Conservation (phyloP, 2,113 vertebrate genomes). For the Amia ocellicauda region DNA sequence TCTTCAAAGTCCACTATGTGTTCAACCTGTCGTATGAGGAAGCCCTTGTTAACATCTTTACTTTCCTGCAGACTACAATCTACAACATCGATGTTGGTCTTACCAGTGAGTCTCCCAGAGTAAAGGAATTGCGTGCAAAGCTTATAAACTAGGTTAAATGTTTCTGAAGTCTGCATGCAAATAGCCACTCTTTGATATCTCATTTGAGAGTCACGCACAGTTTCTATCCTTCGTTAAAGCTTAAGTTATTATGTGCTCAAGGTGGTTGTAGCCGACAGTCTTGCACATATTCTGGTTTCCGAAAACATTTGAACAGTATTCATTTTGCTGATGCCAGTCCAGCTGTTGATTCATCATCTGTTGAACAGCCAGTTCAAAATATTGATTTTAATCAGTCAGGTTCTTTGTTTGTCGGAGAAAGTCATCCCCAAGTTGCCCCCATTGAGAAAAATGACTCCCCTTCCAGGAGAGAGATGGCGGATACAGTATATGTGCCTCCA, state of each 20-base stretch:
- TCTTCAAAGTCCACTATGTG: constrained; percentile 32
- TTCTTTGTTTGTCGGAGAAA: constrained; percentile 15
- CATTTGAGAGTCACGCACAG: constrained; percentile 28
- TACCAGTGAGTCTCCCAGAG: constrained; percentile 28
- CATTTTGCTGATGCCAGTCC: constrained; percentile 6
- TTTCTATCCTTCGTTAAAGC: constrained; percentile 30
- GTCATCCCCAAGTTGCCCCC: constrained; percentile 1
- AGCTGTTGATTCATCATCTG: constrained; percentile 17
- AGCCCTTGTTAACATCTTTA: constrained; percentile 21
- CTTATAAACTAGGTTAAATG: constrained; percentile 13
- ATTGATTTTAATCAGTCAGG: constrained; percentile 8
- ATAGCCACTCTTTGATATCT: constrained; percentile 10
- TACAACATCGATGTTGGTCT: constrained; percentile 30
- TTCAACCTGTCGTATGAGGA: constrained; percentile 33
- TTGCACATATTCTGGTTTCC: constrained; percentile 26
- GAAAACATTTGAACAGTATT: constrained; percentile 20
- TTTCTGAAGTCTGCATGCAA: constrained; percentile 13
- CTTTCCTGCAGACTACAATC: constrained; percentile 33
- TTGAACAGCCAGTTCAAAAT: background rate
- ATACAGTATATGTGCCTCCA: constrained; percentile 15
- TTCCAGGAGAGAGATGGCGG: constrained; percentile 8
- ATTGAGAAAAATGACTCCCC: constrained; percentile 15
- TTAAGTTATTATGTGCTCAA: constrained; percentile 29
- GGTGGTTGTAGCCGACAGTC: constrained; percentile 19
- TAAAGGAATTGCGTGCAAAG: constrained; percentile 26